phyloP scores from a whole-genome alignment of 2,113 vertebrate genomes.

The Hypomesus transpacificus region DNA sequence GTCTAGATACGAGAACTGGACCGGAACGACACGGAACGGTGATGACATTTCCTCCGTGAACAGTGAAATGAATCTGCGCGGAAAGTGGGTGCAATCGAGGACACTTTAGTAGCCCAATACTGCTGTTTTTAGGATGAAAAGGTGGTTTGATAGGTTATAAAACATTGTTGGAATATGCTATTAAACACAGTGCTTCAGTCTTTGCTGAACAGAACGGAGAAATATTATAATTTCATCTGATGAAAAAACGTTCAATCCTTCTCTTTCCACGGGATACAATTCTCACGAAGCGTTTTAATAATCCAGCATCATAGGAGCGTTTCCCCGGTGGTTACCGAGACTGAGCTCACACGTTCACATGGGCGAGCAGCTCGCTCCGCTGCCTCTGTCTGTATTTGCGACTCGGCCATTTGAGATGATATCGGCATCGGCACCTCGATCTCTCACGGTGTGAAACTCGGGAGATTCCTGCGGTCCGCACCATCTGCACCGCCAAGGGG shows the following conservation, averaged over 20 bases:
- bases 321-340: too few species aligned
- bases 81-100: too few species aligned
- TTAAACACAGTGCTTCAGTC: too few species aligned
- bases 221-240: slow-evolving; percentile 8
- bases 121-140: too few species aligned
- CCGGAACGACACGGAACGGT: not conserved
- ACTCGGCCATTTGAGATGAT: slow-evolving; percentile 21
- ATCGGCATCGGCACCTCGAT: slow-evolving; percentile 17
- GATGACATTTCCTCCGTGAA: not conserved
- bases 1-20: not conserved
- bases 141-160: too few species aligned
- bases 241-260: not conserved
- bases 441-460: slow-evolving; percentile 25
- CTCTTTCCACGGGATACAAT: slow-evolving; percentile 9
- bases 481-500: slow-evolving; percentile 16
- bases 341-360: slow-evolving; percentile 16
- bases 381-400: slow-evolving; percentile 5
- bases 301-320: too few species aligned
- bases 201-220: not conserved
- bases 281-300: slow-evolving; percentile 9
- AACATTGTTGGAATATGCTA: too few species aligned
- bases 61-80: too few species aligned
- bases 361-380: slow-evolving; percentile 4
- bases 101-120: too few species aligned
- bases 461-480: slow-evolving; percentile 21